These are phyloP conservation scores for Gila robusta DNA, from an alignment of 2,797 vertebrate species.

Conservation along the genomic window DNA sequence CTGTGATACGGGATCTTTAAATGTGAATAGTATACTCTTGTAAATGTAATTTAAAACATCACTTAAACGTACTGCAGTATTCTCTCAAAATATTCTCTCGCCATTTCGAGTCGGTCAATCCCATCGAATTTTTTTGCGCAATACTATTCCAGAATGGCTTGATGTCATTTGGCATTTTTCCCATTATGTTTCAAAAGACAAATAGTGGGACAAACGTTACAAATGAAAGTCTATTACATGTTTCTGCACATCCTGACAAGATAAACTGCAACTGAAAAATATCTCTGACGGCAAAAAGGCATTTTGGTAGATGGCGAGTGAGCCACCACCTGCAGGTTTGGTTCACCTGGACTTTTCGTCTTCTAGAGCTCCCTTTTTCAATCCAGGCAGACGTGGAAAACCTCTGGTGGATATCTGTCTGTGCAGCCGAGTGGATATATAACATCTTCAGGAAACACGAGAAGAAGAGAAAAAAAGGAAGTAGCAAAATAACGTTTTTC, in stretches of 20 bases:
- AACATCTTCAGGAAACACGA: conserved; percentile 58
- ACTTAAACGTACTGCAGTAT: conserved; percentile 16
- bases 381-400: conserved; percentile 74
- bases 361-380: conserved; percentile 72
- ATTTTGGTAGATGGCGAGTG: conserved; percentile 30
- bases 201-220: conserved; percentile 54
- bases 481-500: conserved; percentile 56
- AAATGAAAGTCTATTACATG: conserved; percentile 64
- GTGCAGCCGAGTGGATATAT: conserved; percentile 64
- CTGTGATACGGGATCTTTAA: conserved; percentile 25
- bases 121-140: conserved; percentile 32
- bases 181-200: conserved; percentile 58
- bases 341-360: conserved; percentile 43
- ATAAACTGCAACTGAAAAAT: conserved; percentile 69
- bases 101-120: conserved; percentile 56
- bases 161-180: conserved; percentile 76
- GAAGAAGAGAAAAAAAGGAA: conserved; percentile 46
- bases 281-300: conserved; percentile 74
- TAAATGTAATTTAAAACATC: conserved; percentile 11
- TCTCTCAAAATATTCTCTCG: conserved; percentile 23
- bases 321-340: conserved; percentile 43
- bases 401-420: conserved; percentile 61
- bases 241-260: conserved; percentile 51
- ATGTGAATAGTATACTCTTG: conserved; percentile 39
- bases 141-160: conserved; percentile 68